These are phyloP conservation scores for Apoderus coryli DNA, from an alignment of 2,888 invertebrate genomes.

Conservation along the genomic window DNA sequence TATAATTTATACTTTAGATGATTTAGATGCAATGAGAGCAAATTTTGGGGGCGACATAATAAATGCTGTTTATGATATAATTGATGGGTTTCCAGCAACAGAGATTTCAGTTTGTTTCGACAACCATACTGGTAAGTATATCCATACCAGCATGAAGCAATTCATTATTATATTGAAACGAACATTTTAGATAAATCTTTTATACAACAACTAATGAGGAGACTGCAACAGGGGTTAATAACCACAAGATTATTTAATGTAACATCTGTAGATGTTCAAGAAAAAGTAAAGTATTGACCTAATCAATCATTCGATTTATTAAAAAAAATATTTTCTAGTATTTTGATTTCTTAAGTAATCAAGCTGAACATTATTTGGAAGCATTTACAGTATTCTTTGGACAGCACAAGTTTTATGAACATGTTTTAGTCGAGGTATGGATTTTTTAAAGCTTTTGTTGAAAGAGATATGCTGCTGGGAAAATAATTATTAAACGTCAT, in stretches of 20 bases:
- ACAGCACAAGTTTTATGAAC: constrained; percentile 39
- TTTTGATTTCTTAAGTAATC: constrained; percentile 35
- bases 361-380: constrained; percentile 37
- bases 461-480: no score
- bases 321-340: constrained; percentile 37
- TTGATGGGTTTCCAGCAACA: constrained; percentile 25
- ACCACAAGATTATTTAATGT: constrained; percentile 26
- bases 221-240: constrained; percentile 22
- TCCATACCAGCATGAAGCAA: neutral
- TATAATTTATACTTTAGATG: no score
- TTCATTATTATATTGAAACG: constrained; percentile 4
- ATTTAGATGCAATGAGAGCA: constrained; percentile 15
- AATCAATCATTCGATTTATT: constrained; percentile 4
- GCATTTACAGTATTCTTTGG: constrained; percentile 40
- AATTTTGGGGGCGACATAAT: constrained; percentile 27
- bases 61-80: constrained; percentile 27
- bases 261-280: constrained; percentile 24
- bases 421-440: constrained; percentile 38
- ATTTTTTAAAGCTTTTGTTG: constrained; percentile 2
- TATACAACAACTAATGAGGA: constrained; percentile 20
- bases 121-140: constrained; percentile 23
- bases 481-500: no score
- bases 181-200: constrained; percentile 22
- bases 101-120: constrained; percentile 27
- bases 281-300: constrained; percentile 21